Conservation (phyloP, 2,888 invertebrate genomes). For the Dastarcus helophoroides region DNA sequence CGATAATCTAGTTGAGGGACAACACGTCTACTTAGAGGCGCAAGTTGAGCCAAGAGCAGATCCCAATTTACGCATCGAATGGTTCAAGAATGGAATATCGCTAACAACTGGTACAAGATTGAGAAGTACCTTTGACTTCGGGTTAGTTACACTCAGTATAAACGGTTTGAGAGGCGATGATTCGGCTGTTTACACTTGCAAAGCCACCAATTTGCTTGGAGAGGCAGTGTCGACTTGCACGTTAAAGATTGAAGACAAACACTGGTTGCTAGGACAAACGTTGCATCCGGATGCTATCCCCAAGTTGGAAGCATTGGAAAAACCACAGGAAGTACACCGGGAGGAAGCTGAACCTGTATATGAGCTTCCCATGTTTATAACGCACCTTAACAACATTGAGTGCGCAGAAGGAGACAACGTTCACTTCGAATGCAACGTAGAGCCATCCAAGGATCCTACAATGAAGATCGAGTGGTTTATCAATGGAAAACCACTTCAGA, state of each 20-base stretch:
- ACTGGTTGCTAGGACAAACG: constrained; percentile 78
- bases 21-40: constrained; percentile 77
- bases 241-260: constrained; percentile 77
- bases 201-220: constrained; percentile 84
- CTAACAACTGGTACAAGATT: constrained; percentile 80
- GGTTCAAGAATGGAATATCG: constrained; percentile 85
- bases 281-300: constrained; percentile 82
- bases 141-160: constrained; percentile 84
- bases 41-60: constrained; percentile 86
- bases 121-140: constrained; percentile 93
- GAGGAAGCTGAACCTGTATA: constrained; percentile 67
- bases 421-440: constrained; percentile 86
- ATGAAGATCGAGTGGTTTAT: constrained; percentile 90
- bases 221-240: constrained; percentile 90
- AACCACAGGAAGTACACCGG: constrained; percentile 53
- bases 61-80: constrained; percentile 77
- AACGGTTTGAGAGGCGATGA: constrained; percentile 81
- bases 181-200: constrained; percentile 91
- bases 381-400: constrained; percentile 82
- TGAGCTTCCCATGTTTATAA: constrained; percentile 80
- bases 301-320: constrained; percentile 77
- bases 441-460: constrained; percentile 84
- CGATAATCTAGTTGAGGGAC: constrained; percentile 75
- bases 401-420: constrained; percentile 79
- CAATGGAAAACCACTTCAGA: constrained; percentile 80